These are phyloP conservation scores for Micronisus gabar DNA, from an alignment of 2,113 vertebrate genomes.

Conservation along the genomic window DNA sequence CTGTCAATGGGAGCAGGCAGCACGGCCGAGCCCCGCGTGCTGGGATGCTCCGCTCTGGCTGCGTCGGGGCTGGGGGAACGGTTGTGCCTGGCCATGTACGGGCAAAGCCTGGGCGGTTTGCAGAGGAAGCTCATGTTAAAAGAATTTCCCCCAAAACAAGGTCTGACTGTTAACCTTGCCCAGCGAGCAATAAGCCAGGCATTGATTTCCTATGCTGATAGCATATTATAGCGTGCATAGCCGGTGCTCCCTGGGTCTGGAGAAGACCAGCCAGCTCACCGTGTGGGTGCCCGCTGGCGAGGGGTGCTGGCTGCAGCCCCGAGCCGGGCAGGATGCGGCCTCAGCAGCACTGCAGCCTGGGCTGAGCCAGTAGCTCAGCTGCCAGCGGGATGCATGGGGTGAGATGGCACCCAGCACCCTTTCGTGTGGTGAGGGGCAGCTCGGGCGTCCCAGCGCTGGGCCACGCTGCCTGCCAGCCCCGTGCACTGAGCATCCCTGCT, in stretches of 20 bases:
- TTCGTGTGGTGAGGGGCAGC: rapidly evolving
- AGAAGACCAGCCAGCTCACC: neutral
- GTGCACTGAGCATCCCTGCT: neutral
- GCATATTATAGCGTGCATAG: rapidly evolving
- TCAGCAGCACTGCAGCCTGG: neutral
- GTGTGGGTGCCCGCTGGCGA: rapidly evolving
- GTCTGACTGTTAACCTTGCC: neutral
- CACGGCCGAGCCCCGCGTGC: rapidly evolving
- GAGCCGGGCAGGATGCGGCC: neutral
- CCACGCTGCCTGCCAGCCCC: neutral
- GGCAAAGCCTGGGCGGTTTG: neutral
- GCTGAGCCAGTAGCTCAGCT: neutral
- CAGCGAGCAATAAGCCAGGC: rapidly evolving
- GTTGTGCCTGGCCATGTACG: neutral
- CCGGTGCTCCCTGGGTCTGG: neutral
- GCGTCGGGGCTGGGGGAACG: rapidly evolving
- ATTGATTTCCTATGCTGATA: neutral
- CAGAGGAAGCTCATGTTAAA: neutral
- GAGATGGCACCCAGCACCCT: neutral
- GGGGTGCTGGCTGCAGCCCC: neutral
- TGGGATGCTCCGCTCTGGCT: neutral
- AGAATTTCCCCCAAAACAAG: neutral
- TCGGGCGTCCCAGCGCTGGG: neutral
- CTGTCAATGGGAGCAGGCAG: rapidly evolving
- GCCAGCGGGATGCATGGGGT: neutral